Base-by-base conservation (phyloP, 2,797 vertebrate species). In the Alca torda region DNA sequence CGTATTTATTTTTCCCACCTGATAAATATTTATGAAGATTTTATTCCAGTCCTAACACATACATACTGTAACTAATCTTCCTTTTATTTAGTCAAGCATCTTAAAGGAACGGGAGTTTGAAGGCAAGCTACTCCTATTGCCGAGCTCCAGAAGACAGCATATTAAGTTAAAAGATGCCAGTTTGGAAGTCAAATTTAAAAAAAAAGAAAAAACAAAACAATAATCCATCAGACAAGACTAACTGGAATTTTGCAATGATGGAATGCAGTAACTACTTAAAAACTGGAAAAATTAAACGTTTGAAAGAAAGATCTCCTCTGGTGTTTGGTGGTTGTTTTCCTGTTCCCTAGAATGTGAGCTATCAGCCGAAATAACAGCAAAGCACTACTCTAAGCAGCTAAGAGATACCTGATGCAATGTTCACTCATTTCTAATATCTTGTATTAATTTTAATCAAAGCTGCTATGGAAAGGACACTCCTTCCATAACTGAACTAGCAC, bases 11-110 rank as follows among this genome's bases (percentile, higher is more conserved):
- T 88, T 85, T 85, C 88, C 45, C 75, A 91, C 67, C 65, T 89
- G 53, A 96, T 87, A 95, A 97, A 95, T 72, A 91, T 65, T 88
- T 76, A 93, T n/a, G 57, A 93, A 65, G 89, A 53, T 69, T 93
- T 88, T 68, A 76, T 64, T 87, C 83, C 78, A 91, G 73, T 48
- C 53, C 83, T 72, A 86, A 87, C 60, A 83, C 45, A 83, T 11
- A 53, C 33, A 54, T 24, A 56, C 31, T 53, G 13, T 12, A 84
- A 81, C 68, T 77, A 63, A 84, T 70, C 59, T 88, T 79, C 57
- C 48, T 82, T 95, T 90, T 84, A 82, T 87, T 90, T 70, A 84
- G 60, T 59, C 87, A 93, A 88, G 79, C 41, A 75, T 57, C 69
- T 88, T 84, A 51, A 84, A 93, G 51, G 37, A 79, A 90, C 73